These are phyloP conservation scores for Emmelina monodactyla DNA, from an alignment of 2,888 invertebrate genomes.

Conservation along the genomic window DNA sequence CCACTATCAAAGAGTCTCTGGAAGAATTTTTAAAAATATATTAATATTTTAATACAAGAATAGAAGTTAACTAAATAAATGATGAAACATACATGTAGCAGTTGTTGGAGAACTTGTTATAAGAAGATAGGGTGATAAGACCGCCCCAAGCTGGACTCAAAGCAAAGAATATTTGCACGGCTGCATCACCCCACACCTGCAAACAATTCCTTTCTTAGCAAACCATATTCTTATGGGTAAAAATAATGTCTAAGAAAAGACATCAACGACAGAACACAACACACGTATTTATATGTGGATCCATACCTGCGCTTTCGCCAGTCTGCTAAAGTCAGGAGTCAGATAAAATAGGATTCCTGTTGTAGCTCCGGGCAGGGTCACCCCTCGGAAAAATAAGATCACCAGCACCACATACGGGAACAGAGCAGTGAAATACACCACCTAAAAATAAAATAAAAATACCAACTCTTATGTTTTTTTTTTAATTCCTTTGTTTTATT, in stretches of 20 bases:
- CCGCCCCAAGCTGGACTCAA: slow-evolving; percentile 89
- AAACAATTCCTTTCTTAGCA: slow-evolving; percentile 8
- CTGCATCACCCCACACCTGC: slow-evolving; percentile 83
- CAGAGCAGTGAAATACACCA: slow-evolving; percentile 79
- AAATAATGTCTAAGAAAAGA: background rate
- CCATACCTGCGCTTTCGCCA: slow-evolving; percentile 74
- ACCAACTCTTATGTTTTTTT: too few species aligned
- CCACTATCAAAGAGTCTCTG: slow-evolving; percentile 79
- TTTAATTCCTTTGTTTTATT: too few species aligned
- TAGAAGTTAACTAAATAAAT: background rate
- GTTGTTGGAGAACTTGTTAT: slow-evolving; percentile 85
- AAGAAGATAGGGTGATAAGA: slow-evolving; percentile 83
- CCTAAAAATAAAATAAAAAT: slow-evolving; percentile 33
- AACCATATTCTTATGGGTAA: too few species aligned
- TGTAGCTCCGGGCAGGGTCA: slow-evolving; percentile 79
- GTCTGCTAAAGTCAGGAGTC: slow-evolving; percentile 77
- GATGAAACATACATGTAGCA: slow-evolving; percentile 71
- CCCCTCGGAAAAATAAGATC: slow-evolving; percentile 79
- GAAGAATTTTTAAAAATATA: slow-evolving; percentile 16
- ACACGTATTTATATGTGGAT: background rate
- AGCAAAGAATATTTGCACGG: slow-evolving; percentile 88
- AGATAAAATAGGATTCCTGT: slow-evolving; percentile 82
- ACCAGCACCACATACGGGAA: slow-evolving; percentile 80
- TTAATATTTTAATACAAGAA: background rate
- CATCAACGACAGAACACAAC: too few species aligned